Base-by-base conservation (phyloP, 1,140 invertebrate genomes). In the Bombus confusus region DNA sequence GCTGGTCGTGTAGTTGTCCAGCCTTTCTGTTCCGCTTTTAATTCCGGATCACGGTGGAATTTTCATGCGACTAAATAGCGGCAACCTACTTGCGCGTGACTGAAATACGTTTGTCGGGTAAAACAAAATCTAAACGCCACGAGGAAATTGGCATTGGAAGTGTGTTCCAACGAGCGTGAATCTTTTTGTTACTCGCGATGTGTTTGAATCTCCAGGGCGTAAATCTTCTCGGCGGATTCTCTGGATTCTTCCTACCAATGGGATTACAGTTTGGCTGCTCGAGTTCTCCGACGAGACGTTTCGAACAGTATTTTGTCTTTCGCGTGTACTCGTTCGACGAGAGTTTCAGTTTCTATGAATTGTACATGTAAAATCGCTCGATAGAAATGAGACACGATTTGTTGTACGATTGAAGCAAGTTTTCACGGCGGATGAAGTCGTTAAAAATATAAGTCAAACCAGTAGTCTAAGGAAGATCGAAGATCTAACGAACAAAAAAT, bases 21-120 rank as follows among this genome's bases (percentile, higher is more conserved):
- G 47, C 18, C n/a, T 18, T 41, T 2, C 28, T 28, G 39, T 57
- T 13, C 78, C 34, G 75, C 71, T 15, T 77, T 84, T 79, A 84
- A 78, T 78, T 71, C 47, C 39, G 82, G 25, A 52, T 34, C 43
- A 15, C 37, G 64, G 41, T 34, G 64, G 64, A 34, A 71, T 79
- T 72, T 43, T 47, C 41, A 18, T 22, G 39, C 34, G 47, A 41
- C 47, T 22, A 41, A 85, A 52, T 52, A 59, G 52, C 6, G 39
- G 52, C 71, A 57, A 75, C 59, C 57, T 31, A 68, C 77, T 73
- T 66, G 41, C 59, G 1, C 31, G 22, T 41, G 28, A 59, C 62
- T 43, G 52, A 81, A 72, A 71, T 72, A 72, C 68, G 47, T 37
- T 18, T 13, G 47, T 1, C 25, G 64, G 22, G 28, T 28, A 15